Conservation (phyloP, 2,113 vertebrate genomes). For the Chaetodon auriga region DNA sequence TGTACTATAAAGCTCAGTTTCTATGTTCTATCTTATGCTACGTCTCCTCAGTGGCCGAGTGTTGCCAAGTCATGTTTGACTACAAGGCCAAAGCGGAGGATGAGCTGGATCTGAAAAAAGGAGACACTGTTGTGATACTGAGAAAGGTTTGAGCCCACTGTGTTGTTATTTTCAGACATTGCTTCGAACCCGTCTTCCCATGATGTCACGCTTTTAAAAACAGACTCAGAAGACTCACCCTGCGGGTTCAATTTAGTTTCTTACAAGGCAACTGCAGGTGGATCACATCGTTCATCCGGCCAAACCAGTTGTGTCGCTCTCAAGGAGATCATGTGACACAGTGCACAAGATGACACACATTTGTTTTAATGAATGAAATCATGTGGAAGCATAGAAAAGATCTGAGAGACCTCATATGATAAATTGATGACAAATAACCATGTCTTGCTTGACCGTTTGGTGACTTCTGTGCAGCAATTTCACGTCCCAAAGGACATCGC, state of each 20-base stretch:
- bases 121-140: conserved; percentile 85
- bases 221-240: neutral
- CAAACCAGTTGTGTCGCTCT: conserved; percentile 48
- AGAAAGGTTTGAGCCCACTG: conserved; percentile 82
- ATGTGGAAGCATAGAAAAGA: neutral
- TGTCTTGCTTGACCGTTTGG: conserved; percentile 30
- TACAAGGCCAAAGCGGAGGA: conserved; percentile 84
- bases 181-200: neutral
- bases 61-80: conserved; percentile 88
- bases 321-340: neutral
- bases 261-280: neutral
- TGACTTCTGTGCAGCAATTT: conserved; percentile 47
- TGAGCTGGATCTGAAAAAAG: conserved; percentile 86
- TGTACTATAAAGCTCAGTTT: neutral
- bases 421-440: neutral
- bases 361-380: neutral
- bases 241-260: neutral
- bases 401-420: neutral
- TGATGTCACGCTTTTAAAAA: neutral
- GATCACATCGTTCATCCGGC: conserved; percentile 25
- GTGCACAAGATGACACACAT: neutral
- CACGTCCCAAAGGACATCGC: conserved; percentile 38
- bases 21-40: neutral
- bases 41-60: conserved; percentile 77
- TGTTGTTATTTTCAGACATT: neutral